Evolutionary conservation across 2,113 vertebrate genomes (phyloP).

Genomic region (Microtus ochrogaster): DNA sequence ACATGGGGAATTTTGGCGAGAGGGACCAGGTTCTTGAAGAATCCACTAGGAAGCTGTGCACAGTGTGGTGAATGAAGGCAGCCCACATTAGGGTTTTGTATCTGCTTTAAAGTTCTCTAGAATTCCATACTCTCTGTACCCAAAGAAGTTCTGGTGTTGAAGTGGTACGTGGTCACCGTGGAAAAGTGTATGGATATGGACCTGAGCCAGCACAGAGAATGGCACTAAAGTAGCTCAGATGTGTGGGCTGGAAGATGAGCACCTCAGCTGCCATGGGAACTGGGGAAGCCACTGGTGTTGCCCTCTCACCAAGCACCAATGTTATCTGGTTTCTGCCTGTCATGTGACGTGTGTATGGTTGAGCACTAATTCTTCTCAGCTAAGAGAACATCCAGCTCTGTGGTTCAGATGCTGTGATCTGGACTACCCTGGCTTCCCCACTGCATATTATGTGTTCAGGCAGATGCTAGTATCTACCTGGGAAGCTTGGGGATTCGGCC

Average conservation of each 20-base stretch:
- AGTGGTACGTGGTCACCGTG: not conserved
- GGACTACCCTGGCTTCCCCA: not conserved
- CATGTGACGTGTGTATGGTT: not conserved
- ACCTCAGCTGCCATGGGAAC: not conserved
- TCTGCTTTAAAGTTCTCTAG: not conserved
- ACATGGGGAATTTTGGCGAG: not conserved
- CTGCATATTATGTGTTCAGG: not conserved
- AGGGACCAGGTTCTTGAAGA: not conserved
- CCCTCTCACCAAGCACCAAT: not conserved
- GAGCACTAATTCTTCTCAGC: not conserved
- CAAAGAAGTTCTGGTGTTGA: not conserved
- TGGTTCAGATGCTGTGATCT: not conserved
- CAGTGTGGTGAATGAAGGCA: not conserved
- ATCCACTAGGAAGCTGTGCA: not conserved
- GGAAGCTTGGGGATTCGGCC: constrained; percentile 6
- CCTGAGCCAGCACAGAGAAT: not conserved
- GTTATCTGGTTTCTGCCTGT: not conserved
- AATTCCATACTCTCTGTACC: not conserved
- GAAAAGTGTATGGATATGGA: not conserved
- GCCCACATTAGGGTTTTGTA: not conserved
- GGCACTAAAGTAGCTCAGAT: not conserved
- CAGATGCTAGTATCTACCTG: not conserved
- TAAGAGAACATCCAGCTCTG: not conserved
- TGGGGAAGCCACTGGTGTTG: not conserved
- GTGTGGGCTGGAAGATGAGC: not conserved